Evolutionary conservation across 1,140 invertebrate species (phyloP).

Genomic region (Sarcophaga peregrina): DNA sequence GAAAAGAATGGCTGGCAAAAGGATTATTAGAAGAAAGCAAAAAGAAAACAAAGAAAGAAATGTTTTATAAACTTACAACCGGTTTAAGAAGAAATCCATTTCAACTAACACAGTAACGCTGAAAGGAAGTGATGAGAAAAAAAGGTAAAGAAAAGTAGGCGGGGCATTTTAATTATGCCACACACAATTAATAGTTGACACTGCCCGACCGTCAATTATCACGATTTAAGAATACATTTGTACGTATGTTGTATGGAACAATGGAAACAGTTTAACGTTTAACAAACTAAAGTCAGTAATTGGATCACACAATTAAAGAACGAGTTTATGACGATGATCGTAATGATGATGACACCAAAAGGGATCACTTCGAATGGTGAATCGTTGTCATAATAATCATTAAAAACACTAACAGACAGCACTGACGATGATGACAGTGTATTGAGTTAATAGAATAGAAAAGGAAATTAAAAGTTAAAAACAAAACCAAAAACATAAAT

Average conservation of each 20-base stretch:
- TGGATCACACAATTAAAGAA: constrained; percentile 28
- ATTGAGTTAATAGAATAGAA: background rate
- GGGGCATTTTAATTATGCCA: constrained; percentile 32
- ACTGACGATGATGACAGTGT: background rate
- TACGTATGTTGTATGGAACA: background rate
- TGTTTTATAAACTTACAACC: constrained; percentile 31
- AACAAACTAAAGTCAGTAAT: background rate
- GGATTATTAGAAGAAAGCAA: constrained; percentile 12
- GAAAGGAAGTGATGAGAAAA: background rate
- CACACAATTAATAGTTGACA: constrained; percentile 34
- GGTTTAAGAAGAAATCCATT: background rate
- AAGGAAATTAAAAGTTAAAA: background rate
- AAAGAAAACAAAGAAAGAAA: background rate
- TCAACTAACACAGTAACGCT: background rate
- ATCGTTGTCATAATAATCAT: background rate
- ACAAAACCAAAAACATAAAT: background rate
- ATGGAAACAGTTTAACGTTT: background rate
- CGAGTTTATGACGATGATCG: background rate
- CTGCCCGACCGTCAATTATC: background rate
- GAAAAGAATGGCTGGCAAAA: background rate
- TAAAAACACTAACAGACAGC: background rate
- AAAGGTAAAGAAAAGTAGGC: constrained; percentile 35
- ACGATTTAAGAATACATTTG: too few species aligned
- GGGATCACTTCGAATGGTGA: background rate
- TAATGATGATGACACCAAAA: background rate